Percentiles rank a stretch among this genome's conserved stretches.
Conservation (phyloP, 2,113 vertebrate genomes). For the Chlorocebus sabaeus region DNA sequence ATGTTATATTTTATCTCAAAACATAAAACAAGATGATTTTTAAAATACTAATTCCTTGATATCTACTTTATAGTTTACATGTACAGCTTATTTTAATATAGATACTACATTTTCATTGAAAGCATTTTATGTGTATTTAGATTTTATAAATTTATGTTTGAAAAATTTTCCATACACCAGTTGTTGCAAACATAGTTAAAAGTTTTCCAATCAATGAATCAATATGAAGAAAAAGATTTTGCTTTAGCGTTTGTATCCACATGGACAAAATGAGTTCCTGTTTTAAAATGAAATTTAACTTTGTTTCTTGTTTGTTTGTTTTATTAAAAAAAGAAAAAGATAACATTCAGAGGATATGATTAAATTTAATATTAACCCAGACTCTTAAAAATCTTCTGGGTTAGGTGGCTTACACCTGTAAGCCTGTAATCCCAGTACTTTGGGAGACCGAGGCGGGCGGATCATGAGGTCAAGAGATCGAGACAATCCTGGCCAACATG, state of each 20-base stretch:
- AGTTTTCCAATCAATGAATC: background rate
- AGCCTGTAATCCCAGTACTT: too few species aligned
- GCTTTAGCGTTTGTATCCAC: background rate
- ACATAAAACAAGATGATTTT: background rate
- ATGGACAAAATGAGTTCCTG: background rate
- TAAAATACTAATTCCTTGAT: background rate
- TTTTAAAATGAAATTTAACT: background rate
- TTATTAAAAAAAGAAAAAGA: constrained; percentile 41
- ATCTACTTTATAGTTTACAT: background rate
- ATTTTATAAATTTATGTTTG: background rate
- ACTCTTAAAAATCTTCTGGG: background rate
- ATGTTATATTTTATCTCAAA: background rate
- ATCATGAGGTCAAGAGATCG: too few species aligned
- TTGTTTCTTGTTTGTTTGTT: background rate
- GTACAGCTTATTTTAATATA: background rate
- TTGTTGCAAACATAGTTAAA: background rate
- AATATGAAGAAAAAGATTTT: background rate
- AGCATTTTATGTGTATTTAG: background rate
- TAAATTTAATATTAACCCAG: constrained; percentile 56
- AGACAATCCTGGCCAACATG: too few species aligned
- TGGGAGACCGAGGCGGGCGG: too few species aligned
- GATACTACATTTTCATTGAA: background rate
- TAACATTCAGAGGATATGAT: constrained; percentile 54
- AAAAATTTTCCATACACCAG: background rate
- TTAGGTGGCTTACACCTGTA: too few species aligned